phyloP scores from a whole-genome alignment of 2,888 invertebrate genomes.

The Drosophila macrospina region DNA sequence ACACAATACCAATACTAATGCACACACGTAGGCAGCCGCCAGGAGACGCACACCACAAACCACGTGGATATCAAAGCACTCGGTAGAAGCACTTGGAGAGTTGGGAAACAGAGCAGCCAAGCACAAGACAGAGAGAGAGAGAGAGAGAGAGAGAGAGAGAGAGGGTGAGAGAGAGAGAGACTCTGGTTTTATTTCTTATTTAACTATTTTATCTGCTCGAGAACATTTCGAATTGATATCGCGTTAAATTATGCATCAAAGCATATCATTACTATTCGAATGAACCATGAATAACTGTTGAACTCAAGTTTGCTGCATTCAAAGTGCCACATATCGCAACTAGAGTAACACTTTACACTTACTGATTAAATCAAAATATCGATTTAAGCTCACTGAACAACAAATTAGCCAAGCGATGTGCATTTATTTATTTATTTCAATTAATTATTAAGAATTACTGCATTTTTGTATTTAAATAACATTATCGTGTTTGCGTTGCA shows the following conservation, averaged over 20 bases:
- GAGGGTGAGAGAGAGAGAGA: not conserved
- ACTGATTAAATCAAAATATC: too few species aligned
- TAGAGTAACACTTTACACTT: too few species aligned
- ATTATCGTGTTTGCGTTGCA: too few species aligned
- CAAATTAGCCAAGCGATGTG: too few species aligned
- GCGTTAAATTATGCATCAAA: not conserved
- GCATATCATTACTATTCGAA: not conserved
- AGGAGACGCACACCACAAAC: slow-evolving; percentile 23
- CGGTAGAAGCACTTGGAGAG: slow-evolving; percentile 1
- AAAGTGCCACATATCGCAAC: too few species aligned
- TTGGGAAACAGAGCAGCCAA: slow-evolving; percentile 14
- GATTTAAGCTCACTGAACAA: too few species aligned
- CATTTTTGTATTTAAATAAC: too few species aligned
- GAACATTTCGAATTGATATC: not conserved
- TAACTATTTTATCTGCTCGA: slow-evolving; percentile 4
- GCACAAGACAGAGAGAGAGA: not conserved
- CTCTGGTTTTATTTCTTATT: slow-evolving; percentile 9
- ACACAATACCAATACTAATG: slow-evolving; percentile 44
- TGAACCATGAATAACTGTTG: not conserved
- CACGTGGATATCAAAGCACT: slow-evolving; percentile 25
- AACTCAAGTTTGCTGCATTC: too few species aligned
- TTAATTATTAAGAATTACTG: too few species aligned
- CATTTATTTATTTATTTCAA: too few species aligned
- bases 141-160: not conserved
- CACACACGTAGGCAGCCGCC: slow-evolving; percentile 43